Base-by-base conservation (phyloP, 2,113 vertebrate species). In the Hiodon tergisus region DNA sequence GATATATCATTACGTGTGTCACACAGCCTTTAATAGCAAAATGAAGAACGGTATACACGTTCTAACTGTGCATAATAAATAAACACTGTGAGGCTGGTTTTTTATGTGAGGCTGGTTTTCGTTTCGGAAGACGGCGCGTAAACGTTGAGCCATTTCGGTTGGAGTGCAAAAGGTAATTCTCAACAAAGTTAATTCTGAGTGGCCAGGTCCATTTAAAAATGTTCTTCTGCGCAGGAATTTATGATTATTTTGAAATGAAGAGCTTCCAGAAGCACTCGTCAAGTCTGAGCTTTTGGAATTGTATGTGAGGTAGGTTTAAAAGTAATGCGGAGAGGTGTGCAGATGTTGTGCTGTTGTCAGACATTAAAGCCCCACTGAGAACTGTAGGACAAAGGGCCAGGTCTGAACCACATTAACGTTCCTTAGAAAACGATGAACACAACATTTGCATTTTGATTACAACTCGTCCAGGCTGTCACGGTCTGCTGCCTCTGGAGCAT, bases 201-300 rank as follows among this genome's bases (percentile, higher is more conserved):
- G 31, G 52, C 5, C 53, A 31, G 14, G n/a, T 67, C 65, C 31
- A 51, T 68, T 86, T 87, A 85, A 77, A 85, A 80, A 76, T 80
- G 77, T 83, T 87, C 81, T 87, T 83, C 81, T 57, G 73, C 50
- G 50, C 70, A 69, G 57, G 60, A 78, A 57, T 61, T 70, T 68
- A 70, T 73, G 77, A 51, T 77, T 69, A 80, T 71, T 51, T 60
- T 72, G 74, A 81, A 83, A 85, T 81, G 81, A 82, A 82, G 79
- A 60, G 78, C 82, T 82, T 89, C 85, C 85, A 85, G 86, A 31
- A 31, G 31, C 31, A 31, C 31, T 31, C 31, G 87, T 84, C 86
- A 89, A 82, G 86, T 82, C 81, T 31, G 31, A 85, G 86, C 85
- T 87, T 87, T 87, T 89, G 82, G 81, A 87, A 86, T 89, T 87